phyloP scores from a whole-genome alignment of 2,113 vertebrate species.

The Bolborhynchus lineola region DNA sequence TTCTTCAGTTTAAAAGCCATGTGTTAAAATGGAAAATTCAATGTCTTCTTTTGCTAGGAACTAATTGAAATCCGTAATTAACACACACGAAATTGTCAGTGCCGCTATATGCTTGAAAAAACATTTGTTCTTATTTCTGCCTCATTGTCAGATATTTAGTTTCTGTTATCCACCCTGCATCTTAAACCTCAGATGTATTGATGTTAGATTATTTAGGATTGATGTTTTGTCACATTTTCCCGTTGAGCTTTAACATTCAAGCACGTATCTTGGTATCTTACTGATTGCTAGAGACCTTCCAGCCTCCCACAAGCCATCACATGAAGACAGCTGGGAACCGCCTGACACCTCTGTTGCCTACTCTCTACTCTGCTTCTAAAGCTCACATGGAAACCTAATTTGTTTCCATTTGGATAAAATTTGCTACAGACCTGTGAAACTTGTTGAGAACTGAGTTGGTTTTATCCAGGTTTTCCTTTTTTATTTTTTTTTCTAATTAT shows the following conservation, averaged over 20 bases:
- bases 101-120: not conserved
- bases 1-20: not conserved
- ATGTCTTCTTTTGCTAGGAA: not conserved
- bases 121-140: not conserved
- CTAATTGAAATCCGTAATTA: not conserved
- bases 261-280: not conserved
- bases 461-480: not conserved
- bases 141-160: not conserved
- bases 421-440: not conserved
- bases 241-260: not conserved
- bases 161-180: not conserved
- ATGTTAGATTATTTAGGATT: not conserved
- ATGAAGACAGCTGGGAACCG: not conserved
- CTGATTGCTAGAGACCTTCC: not conserved
- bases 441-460: not conserved
- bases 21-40: not conserved
- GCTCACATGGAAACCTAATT: not conserved
- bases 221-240: not conserved
- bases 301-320: accelerated
- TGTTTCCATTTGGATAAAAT: not conserved
- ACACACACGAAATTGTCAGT: not conserved
- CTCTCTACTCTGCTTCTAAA: not conserved
- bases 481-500: not conserved
- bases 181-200: not conserved
- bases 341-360: not conserved